Conservation (phyloP, 2,113 vertebrate genomes). For the Macrotis lagotis region DNA sequence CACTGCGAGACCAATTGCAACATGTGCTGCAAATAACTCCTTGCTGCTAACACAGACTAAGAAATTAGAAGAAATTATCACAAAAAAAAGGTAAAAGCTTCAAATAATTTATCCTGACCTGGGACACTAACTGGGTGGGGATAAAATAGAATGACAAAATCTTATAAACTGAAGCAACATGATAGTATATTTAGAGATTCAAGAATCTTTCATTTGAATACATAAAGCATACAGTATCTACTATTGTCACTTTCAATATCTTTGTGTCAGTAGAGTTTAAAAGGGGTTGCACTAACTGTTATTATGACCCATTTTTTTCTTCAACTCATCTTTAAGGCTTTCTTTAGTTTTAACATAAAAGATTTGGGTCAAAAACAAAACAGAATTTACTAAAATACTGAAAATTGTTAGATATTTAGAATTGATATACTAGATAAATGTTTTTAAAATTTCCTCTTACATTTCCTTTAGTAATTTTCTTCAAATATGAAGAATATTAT, state of each 20-base stretch:
- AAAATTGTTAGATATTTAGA: constrained; percentile 46
- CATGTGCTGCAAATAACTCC: not conserved
- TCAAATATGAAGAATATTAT: constrained; percentile 13
- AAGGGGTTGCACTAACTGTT: constrained; percentile 20
- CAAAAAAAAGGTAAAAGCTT: not conserved
- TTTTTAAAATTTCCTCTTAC: constrained; percentile 35
- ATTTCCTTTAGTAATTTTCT: not conserved
- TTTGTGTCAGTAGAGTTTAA: constrained; percentile 46
- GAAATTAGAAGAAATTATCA: not conserved
- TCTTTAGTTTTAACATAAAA: constrained; percentile 69
- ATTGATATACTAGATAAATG: constrained; percentile 26
- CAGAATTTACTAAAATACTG: constrained; percentile 50
- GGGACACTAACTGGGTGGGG: not conserved
- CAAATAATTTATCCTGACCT: not conserved
- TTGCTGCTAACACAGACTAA: not conserved
- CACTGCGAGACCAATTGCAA: not conserved
- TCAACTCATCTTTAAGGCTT: constrained; percentile 50
- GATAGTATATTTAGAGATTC: constrained; percentile 26
- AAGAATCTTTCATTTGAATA: not conserved
- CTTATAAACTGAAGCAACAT: constrained; percentile 6
- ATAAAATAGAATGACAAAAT: constrained; percentile 21
- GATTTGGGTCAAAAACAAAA: constrained; percentile 66
- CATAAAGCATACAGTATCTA: not conserved
- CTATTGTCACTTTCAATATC: constrained; percentile 3
- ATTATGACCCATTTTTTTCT: constrained; percentile 65